Percentiles rank a stretch among this genome's conserved stretches.
Evolutionary conservation across 2,888 invertebrate genomes (phyloP).

Genomic region (Pristionchus fissidentatus): DNA sequence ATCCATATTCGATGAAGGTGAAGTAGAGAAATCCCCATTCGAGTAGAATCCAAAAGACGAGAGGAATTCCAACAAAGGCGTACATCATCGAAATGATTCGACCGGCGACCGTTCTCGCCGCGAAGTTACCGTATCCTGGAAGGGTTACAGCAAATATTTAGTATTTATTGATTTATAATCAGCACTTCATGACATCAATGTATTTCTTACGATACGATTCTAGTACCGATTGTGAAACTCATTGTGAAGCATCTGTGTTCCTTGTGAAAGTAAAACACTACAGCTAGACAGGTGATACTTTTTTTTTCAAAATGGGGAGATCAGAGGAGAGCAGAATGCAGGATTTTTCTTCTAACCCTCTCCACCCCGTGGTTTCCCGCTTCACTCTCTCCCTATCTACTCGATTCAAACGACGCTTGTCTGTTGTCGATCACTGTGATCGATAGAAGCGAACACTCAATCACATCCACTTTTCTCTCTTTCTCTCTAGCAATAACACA

Average conservation of each 20-base stretch:
- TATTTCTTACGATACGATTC: neutral
- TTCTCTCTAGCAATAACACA: neutral
- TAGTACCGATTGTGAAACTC: neutral
- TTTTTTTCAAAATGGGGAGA: too few relatives aligned
- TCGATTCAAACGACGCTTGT: too few relatives aligned
- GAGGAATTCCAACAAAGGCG: conserved; percentile 65
- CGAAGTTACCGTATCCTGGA: conserved; percentile 66
- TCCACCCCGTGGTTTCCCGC: neutral
- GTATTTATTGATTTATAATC: neutral
- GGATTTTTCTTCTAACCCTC: neutral
- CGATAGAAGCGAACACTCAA: too few relatives aligned
- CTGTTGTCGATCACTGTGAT: too few relatives aligned
- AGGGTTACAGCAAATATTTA: neutral
- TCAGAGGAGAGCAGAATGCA: neutral
- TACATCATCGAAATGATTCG: conserved; percentile 67
- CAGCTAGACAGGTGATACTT: conserved; percentile 6
- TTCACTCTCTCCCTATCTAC: too few relatives aligned
- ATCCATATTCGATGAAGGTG: conserved; percentile 65
- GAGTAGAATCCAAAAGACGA: conserved; percentile 65
- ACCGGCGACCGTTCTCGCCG: conserved; percentile 62
- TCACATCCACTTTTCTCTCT: neutral
- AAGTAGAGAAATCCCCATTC: conserved; percentile 69
- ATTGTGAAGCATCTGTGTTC: too few relatives aligned
- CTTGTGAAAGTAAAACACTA: conserved; percentile 8
- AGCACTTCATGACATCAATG: neutral